These are phyloP conservation scores for Chrysomela aeneicollis DNA, from an alignment of 2,888 invertebrate species.

Conservation along the genomic window DNA sequence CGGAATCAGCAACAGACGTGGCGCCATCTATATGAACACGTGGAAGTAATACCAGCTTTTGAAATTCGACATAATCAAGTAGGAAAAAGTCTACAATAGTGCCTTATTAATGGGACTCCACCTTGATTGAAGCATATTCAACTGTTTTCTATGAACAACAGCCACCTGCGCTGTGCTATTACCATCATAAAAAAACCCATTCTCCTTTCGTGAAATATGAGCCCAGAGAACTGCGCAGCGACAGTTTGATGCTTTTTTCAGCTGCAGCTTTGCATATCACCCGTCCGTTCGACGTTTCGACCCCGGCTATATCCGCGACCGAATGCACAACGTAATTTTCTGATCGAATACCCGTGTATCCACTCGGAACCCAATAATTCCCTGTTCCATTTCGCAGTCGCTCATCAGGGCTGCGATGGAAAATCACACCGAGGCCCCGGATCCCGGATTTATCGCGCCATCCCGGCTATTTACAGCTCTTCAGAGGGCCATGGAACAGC, in stretches of 20 bases:
- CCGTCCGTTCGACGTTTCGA: constrained; percentile 24
- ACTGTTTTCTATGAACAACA: too few relatives aligned
- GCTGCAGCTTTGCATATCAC: constrained; percentile 12
- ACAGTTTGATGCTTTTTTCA: background rate
- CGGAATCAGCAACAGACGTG: too few relatives aligned
- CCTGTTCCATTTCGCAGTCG: constrained; percentile 22
- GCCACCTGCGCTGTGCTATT: too few relatives aligned
- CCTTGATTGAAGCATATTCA: too few relatives aligned
- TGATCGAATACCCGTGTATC: constrained; percentile 34
- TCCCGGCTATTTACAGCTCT: background rate
- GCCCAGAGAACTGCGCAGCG: too few relatives aligned
- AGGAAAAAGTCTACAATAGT: too few relatives aligned
- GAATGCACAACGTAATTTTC: constrained; percentile 39
- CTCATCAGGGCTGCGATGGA: background rate
- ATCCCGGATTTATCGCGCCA: background rate
- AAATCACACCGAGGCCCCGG: background rate
- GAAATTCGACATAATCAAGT: too few relatives aligned
- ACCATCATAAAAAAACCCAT: too few relatives aligned
- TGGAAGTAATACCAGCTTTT: too few relatives aligned
- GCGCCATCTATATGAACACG: too few relatives aligned
- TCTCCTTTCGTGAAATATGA: too few relatives aligned
- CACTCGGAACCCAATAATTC: constrained; percentile 37
- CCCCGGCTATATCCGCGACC: constrained; percentile 31
- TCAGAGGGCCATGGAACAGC: background rate
- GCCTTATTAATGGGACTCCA: too few relatives aligned